Percentiles rank a stretch among this genome's conserved stretches.
Conservation (phyloP, 2,888 invertebrate species). For the Ommatoiulus sabulosus region DNA sequence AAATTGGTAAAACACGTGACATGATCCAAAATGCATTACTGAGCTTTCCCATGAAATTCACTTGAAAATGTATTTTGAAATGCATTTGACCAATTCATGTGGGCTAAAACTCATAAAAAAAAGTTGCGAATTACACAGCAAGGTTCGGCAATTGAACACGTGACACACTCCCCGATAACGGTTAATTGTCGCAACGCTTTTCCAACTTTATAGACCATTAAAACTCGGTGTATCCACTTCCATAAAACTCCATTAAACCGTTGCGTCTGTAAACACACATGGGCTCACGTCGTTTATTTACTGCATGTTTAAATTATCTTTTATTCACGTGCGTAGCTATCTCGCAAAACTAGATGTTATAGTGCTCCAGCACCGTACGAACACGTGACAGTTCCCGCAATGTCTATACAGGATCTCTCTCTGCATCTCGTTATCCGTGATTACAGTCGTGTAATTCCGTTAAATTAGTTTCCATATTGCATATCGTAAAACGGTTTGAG, state of each 20-base stretch:
- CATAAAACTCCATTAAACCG: background rate
- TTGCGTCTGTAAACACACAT: background rate
- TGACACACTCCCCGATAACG: background rate
- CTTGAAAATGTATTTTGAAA: too few species aligned
- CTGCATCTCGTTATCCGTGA: conserved; percentile 13
- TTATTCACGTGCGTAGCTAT: background rate
- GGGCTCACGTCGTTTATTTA: background rate
- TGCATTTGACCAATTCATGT: too few species aligned
- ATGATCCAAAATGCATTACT: too few species aligned
- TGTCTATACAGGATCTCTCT: background rate
- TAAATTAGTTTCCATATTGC: conserved; percentile 35
- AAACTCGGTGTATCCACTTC: background rate
- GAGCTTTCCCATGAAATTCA: too few species aligned
- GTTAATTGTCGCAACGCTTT: conserved; percentile 10
- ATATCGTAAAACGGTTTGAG: conserved; percentile 7
- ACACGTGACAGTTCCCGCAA: conserved; percentile 16
- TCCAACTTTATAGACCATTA: background rate
- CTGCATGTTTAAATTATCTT: background rate
- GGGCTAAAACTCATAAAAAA: too few species aligned
- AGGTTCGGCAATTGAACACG: too few species aligned
- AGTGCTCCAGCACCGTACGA: background rate
- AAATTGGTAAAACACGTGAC: too few species aligned
- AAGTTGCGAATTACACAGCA: too few species aligned
- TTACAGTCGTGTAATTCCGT: conserved; percentile 32
- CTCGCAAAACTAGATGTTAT: background rate